Evolutionary conservation across 64 coral and sea anemone species (phyloP).

Genomic region (Platygyra sinensis): DNA sequence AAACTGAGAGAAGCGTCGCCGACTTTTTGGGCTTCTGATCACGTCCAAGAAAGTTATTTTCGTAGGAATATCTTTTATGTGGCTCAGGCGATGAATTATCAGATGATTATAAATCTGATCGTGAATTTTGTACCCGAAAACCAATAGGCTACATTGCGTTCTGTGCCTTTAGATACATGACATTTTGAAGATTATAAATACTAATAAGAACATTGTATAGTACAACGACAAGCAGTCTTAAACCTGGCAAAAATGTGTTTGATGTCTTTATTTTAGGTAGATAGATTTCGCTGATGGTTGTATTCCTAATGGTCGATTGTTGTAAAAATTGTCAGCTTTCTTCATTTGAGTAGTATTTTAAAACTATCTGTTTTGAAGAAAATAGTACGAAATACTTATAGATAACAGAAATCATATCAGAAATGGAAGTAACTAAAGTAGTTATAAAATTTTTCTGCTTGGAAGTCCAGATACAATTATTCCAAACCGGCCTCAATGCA

Average conservation of each 20-base stretch:
- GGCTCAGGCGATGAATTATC: neutral
- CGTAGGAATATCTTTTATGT: neutral
- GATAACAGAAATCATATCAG: neutral
- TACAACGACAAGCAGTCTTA: neutral
- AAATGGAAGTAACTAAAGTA: too few species aligned
- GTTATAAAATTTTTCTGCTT: too few species aligned
- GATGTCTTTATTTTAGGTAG: neutral
- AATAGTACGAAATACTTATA: slow-evolving; percentile 4
- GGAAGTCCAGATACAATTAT: too few species aligned
- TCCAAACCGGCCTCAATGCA: too few species aligned
- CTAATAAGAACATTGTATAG: neutral
- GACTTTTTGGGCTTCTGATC: neutral
- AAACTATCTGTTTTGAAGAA: neutral
- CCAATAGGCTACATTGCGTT: neutral
- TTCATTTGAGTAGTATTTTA: neutral
- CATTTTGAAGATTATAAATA: neutral
- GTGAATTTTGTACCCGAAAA: neutral
- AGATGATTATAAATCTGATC: neutral
- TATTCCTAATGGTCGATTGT: neutral
- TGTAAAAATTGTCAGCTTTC: neutral
- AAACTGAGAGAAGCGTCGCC: neutral
- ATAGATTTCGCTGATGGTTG: neutral
- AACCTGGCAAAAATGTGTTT: neutral
- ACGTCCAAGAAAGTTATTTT: neutral
- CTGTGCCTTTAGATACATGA: neutral